Evolutionary conservation across 1,140 invertebrate genomes (phyloP), one percentile per base, ranked within the genome.

Genomic region (Drosophila nigrodunni): DNA sequence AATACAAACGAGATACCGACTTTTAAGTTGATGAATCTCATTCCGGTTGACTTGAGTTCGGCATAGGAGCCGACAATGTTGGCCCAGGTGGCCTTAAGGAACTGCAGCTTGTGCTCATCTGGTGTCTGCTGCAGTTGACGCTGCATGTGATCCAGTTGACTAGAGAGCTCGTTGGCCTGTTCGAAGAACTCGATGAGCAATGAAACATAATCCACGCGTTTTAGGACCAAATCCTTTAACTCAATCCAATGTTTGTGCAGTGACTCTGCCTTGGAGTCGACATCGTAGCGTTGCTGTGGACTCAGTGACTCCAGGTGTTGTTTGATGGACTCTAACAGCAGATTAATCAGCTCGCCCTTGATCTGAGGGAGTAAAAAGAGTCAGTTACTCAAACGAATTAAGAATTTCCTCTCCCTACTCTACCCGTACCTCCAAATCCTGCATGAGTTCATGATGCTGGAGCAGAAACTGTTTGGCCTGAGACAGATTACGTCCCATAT

Each of bases 141-240:
- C 80, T 97, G 95, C 30, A 97, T 82, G 64, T 93, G 93, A 85
- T 96, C 95, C 80, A 96, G 93, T 85, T 96, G 95, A 66, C 93
- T 94, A 55, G 94, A 93, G 34, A 97, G 93, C 81, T 95, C 94
- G 46, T 95, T 94, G 37, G 95, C 95, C 25, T 95, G 93, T 81
- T 95, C 94, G 77, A 96, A 96, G 92, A 97, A 97, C 72, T 96
- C 94, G 37, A 96, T 94, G 78, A 97, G 96, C 60, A 95, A 87
- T 2, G 94, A 94, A 30, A 95, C 94, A 8, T 95, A 80, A 68
- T 95, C 93, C 21, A 96, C 94, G 66, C 96, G 94, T 58, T 93
- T 93, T 70, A 96, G 94, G 0, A 96, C 91, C 11, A 95, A 82
- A 62, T 94, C 94, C 72, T 95, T 95, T 0, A 96, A 93, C 43